Evolutionary conservation across 2,113 vertebrate genomes (phyloP), one percentile per base, ranked within the genome.

Genomic region (Mesocricetus auratus): DNA sequence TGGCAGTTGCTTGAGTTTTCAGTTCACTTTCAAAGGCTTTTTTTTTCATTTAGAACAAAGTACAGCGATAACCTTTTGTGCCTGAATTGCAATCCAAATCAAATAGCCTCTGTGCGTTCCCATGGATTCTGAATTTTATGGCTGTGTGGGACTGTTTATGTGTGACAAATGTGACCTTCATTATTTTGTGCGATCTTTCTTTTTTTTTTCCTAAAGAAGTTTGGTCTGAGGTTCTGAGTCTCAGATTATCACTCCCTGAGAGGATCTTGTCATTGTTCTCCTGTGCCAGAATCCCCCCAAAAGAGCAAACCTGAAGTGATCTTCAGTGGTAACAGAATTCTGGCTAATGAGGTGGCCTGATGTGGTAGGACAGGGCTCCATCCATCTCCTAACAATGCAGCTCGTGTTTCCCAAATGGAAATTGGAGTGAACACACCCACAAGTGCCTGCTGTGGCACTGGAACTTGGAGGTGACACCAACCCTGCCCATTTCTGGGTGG

Each of bases 21-120:
- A 47, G 42, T 92, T 74, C 89, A 21, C 68, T 91, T 90, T 92
- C 39, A 1, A 89, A 88, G 90, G 71, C 68, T 74, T 88, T 91
- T 74, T 88, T 91, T 89, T 58, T 78, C 82, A 21, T 89, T 95
- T 78, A 4, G 93, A 97, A 79, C 91, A 93, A 86, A 96, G 94
- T 91, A 62, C 73, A 17, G 82, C 24, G 86, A 77, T 90, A 82
- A 94, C 94, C 42, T 78, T 90, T 73, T 62, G 56, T 93, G 64
- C 39, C 79, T 42, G 29, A 77, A 94, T 77, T 79, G 78, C 29
- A 64, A 13, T 64, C 36, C 77, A 90, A 89, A 29, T 96, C 82
- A 69, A 45, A 73, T 29, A 88, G 45, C 36, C 64, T 83, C 21
- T 1, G 7, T 2, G 7, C 42, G 21, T 60, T 89, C 47, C 64